These are phyloP conservation scores for Bucco capensis DNA, from an alignment of 2,113 vertebrate genomes.

Conservation along the genomic window DNA sequence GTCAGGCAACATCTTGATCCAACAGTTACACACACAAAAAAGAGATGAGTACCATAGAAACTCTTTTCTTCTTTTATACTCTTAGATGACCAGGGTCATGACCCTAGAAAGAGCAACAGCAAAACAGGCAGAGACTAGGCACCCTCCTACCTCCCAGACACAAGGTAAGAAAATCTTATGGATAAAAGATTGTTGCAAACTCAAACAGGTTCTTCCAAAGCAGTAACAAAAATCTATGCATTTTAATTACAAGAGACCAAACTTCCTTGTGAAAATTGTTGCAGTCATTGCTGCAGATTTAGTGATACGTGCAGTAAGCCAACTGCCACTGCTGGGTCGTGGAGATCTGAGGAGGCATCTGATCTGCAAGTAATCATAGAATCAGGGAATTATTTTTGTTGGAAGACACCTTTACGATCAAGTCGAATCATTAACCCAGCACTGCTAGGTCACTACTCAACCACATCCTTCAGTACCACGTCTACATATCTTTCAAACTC, in stretches of 20 bases:
- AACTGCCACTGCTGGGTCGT: accelerated
- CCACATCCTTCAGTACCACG: too few relatives aligned
- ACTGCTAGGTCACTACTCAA: too few relatives aligned
- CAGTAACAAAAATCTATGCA: background rate
- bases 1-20: too few relatives aligned
- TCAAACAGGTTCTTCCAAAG: background rate
- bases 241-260: background rate
- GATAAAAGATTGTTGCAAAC: background rate
- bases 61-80: background rate
- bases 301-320: background rate
- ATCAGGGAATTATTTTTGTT: too few relatives aligned
- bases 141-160: background rate
- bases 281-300: background rate
- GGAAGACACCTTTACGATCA: too few relatives aligned
- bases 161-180: background rate
- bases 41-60: background rate
- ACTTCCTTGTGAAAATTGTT: too few relatives aligned
- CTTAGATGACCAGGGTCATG: background rate
- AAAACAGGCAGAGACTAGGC: background rate
- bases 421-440: too few relatives aligned
- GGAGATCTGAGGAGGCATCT: background rate
- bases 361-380: too few relatives aligned
- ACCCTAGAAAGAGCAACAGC: background rate
- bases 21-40: background rate
- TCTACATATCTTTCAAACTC: too few relatives aligned